Evolutionary conservation across 2,797 vertebrate species (phyloP), one percentile per base, ranked within the genome.

Genomic region (Gallirallus australis): DNA sequence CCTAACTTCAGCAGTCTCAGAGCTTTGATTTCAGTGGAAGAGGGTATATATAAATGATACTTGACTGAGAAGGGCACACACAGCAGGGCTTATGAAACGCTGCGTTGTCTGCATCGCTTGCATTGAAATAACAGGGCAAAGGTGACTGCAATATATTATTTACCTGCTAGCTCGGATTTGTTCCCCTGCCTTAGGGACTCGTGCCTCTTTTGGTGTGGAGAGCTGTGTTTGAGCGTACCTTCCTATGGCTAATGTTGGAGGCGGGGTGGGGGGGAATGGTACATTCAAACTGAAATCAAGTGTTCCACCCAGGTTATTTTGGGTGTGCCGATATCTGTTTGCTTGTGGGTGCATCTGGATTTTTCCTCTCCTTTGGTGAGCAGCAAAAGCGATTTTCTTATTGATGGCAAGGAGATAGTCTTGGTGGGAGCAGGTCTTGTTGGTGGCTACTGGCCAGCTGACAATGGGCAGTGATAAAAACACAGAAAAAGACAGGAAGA

Each of bases 21-120:
- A 93, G 63, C 19, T 71, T 92, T 95, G 63, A 84, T 93, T 95
- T 91, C 85, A 90, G 73, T 69, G 59, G 77, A 69, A 92, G 61
- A 82, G n/a, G 57, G 42, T 75, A 35, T 61, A 52, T 91, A 91
- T 59, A 89, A 93, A 82, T 54, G 57, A 81, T 81, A 64, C 69
- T 75, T 71, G 80, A 75, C 52, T 88, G 72, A 91, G 75, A 90
- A 91, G 87, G 88, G 63, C 54, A 27, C 33, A 23, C 75, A 35
- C 45, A 88, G 84, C 45, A 88, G 84, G 47, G 52, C 80, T 94
- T 66, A 56, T 30, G 87, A 85, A 94, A 52, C 54, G 37, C 25
- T 80, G 82, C 2, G 0, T 19, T 60, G 65, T 85, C 85, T 94
- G 82, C 54, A 16, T 81, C 52, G 79, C 7, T 2, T 83, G 54